Evolutionary conservation across 1,140 invertebrate genomes (phyloP), one percentile per base, ranked within the genome.

Genomic region (Lerema accius): DNA sequence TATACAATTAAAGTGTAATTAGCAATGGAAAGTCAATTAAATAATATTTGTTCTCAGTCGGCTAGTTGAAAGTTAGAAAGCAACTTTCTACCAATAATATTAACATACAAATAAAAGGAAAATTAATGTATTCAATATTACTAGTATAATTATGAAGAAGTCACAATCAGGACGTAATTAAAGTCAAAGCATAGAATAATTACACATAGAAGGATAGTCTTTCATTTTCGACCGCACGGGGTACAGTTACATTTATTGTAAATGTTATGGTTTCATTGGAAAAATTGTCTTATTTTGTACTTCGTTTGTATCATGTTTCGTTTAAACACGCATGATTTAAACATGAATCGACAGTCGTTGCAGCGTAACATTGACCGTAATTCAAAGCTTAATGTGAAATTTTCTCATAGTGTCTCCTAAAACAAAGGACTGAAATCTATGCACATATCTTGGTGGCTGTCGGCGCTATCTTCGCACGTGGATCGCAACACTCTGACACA

Each of bases 401-500:
- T 65, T 76, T 75, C 67, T 70, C 70, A 76, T 71, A 73, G 63
- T 43, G 55, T 39, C 50, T 46, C 50, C 48, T 65, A 73, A 76
- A 71, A 80, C 78, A 83, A 84, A 80, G 76, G 68, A 59, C 60
- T 67, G 66, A 55, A 70, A 80, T 79, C 73, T 71, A 70, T 69
- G 62, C 56, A 66, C 67, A 62, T 65, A 81, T 79, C 76, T 74
- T 49, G 62, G 63, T 66, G 37, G 55, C 14, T 37, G 51, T 49
- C 63, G 14, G 17, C 62, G 42, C 65, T 82, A 84, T 84, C 82
- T 63, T 32, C 69, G 69, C 80, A 84, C 82, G 80, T 82, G 80
- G 80, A 84, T 84, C 82, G 51, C 19, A 16, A 58, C 51, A 51
- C 43, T 51, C 48, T 42, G 32, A 14, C 51, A 51, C 17, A 11